These are phyloP conservation scores for Rhinatrema bivittatum DNA, from an alignment of 2,797 vertebrate species.

Conservation along the genomic window DNA sequence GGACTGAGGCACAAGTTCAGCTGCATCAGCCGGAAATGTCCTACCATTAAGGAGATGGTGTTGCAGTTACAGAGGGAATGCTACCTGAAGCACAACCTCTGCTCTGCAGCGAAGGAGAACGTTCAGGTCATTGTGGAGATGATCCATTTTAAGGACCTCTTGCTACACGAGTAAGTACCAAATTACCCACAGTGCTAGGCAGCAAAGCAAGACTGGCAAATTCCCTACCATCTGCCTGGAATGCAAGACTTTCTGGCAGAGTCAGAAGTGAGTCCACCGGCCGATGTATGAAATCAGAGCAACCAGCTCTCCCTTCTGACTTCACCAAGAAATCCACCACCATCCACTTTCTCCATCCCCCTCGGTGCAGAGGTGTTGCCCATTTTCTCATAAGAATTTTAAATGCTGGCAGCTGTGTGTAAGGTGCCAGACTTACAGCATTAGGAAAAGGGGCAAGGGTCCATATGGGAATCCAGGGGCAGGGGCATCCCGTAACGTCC, in stretches of 20 bases:
- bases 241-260: not conserved
- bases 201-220: not conserved
- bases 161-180: slow-evolving; percentile 88
- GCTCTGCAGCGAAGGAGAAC: slow-evolving; percentile 90
- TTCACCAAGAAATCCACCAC: too few relatives aligned
- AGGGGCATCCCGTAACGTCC: too few relatives aligned
- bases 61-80: slow-evolving; percentile 93
- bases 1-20: slow-evolving; percentile 91
- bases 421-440: too few relatives aligned
- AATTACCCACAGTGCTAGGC: not conserved
- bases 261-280: too few relatives aligned
- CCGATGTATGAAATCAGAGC: too few relatives aligned
- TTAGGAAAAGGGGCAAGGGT: too few relatives aligned
- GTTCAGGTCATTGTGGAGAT: slow-evolving; percentile 95
- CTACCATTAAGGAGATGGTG: slow-evolving; percentile 96
- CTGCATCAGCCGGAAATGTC: slow-evolving; percentile 97
- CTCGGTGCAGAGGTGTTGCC: too few relatives aligned
- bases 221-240: not conserved
- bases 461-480: too few relatives aligned
- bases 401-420: too few relatives aligned
- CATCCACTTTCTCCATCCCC: too few relatives aligned
- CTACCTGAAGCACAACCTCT: slow-evolving; percentile 93
- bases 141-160: slow-evolving; percentile 96
- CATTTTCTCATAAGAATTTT: too few relatives aligned
- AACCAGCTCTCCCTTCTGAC: too few relatives aligned